These are phyloP conservation scores for Euglossa dilemma DNA, from an alignment of 1,140 invertebrate genomes.

Conservation along the genomic window DNA sequence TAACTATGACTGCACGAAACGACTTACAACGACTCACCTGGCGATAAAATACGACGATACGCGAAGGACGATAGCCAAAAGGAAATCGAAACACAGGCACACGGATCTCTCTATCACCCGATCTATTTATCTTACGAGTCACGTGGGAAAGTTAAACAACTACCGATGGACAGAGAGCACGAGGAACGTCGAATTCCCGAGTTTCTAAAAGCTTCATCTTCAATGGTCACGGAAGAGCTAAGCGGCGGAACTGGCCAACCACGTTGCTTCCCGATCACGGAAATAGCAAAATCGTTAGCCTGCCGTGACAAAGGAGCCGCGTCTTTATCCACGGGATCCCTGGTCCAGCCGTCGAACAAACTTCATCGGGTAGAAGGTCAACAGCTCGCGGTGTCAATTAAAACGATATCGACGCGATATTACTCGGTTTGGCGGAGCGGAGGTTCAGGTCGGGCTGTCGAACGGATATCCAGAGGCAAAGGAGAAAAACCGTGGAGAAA, in stretches of 20 bases:
- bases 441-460: neutral
- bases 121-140: too few species aligned
- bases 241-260: neutral
- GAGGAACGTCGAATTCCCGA: too few species aligned
- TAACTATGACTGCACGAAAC: too few species aligned
- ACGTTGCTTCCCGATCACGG: neutral
- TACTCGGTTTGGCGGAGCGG: neutral
- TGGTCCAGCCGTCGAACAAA: neutral
- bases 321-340: neutral
- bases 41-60: too few species aligned
- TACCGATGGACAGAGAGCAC: too few species aligned
- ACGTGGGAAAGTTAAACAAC: too few species aligned
- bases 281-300: neutral
- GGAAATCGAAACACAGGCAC: too few species aligned
- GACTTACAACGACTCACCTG: too few species aligned
- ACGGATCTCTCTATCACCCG: too few species aligned
- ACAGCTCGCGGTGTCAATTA: slow-evolving; percentile 17
- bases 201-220: neutral
- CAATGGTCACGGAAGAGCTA: too few species aligned
- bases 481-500: neutral
- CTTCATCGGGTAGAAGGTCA: neutral
- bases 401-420: slow-evolving; percentile 25
- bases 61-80: too few species aligned
- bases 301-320: too few species aligned
- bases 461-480: neutral